Evolutionary conservation across 1,140 invertebrate species (phyloP).

Genomic region (Drosophila biarmipes): DNA sequence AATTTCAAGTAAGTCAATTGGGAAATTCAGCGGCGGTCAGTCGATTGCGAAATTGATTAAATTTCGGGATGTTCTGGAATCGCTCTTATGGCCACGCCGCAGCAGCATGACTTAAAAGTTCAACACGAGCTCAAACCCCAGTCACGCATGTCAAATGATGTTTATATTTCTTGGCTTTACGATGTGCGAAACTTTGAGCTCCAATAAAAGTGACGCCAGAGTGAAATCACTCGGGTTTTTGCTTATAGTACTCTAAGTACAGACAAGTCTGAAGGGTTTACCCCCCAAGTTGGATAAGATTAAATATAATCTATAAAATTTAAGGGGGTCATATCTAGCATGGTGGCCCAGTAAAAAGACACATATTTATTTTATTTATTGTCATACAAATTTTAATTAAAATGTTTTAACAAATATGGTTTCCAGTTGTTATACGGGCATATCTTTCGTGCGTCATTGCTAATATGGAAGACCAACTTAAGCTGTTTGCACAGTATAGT

Average conservation of each 20-base stretch:
- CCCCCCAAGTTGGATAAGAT: no score
- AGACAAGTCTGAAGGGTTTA: background rate
- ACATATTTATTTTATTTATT: no score
- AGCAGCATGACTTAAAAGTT: constrained; percentile 24
- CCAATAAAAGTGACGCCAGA: constrained; percentile 37
- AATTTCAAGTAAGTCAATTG: constrained; percentile 58
- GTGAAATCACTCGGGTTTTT: constrained; percentile 39
- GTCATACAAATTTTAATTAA: background rate
- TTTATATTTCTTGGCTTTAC: constrained; percentile 46
- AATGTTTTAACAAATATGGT: no score
- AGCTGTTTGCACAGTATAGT: constrained; percentile 5
- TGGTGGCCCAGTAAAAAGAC: no score
- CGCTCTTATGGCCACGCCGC: constrained; percentile 18
- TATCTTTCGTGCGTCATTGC: background rate
- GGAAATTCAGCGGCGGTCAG: constrained; percentile 27
- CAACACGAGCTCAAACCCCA: constrained; percentile 35
- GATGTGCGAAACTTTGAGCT: constrained; percentile 52
- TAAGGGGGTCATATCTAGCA: no score
- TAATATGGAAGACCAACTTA: constrained; percentile 1
- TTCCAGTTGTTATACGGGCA: no score
- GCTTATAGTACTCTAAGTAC: background rate
- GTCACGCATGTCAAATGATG: constrained; percentile 61
- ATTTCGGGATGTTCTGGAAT: constrained; percentile 25
- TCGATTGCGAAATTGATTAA: constrained; percentile 43
- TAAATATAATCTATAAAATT: background rate